phyloP scores from a whole-genome alignment of 1,140 invertebrate species.

The Brachionus rotundiformis region DNA sequence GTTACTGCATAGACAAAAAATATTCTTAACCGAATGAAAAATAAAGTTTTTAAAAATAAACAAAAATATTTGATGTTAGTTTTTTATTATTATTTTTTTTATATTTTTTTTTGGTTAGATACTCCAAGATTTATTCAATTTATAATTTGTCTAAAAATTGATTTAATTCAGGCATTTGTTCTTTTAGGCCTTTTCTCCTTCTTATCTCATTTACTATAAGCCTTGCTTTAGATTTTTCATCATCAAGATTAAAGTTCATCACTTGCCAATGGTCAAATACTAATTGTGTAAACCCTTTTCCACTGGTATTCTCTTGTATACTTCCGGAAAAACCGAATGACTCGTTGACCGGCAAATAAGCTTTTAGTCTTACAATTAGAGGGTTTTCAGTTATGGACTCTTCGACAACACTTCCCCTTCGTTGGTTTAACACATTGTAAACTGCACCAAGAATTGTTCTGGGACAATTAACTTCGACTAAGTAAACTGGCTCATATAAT shows the following conservation, averaged over 20 bases:
- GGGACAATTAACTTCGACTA: conserved; percentile 85
- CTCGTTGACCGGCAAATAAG: conserved; percentile 40
- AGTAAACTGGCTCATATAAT: conserved; percentile 96
- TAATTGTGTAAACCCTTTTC: conserved; percentile 44
- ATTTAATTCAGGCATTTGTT: not conserved
- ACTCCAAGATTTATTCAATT: too few species aligned
- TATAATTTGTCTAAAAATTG: conserved; percentile 4
- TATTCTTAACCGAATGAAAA: too few species aligned
- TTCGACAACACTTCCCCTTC: not conserved
- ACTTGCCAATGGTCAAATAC: conserved; percentile 51
- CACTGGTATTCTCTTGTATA: not conserved
- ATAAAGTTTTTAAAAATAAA: too few species aligned
- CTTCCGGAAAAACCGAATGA: conserved; percentile 38
- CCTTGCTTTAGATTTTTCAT: not conserved
- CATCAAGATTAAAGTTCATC: not conserved
- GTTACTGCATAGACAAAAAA: too few species aligned
- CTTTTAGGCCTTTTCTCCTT: conserved; percentile 27
- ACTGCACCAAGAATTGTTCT: not conserved
- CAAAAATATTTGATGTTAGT: too few species aligned
- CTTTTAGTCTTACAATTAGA: not conserved
- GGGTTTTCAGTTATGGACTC: not conserved
- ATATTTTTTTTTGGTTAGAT: too few species aligned
- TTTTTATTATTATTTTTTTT: too few species aligned
- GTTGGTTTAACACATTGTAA: not conserved
- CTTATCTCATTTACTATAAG: not conserved